phyloP scores from a whole-genome alignment of 2,797 vertebrate genomes.

The Acestrorhynchus altus region DNA sequence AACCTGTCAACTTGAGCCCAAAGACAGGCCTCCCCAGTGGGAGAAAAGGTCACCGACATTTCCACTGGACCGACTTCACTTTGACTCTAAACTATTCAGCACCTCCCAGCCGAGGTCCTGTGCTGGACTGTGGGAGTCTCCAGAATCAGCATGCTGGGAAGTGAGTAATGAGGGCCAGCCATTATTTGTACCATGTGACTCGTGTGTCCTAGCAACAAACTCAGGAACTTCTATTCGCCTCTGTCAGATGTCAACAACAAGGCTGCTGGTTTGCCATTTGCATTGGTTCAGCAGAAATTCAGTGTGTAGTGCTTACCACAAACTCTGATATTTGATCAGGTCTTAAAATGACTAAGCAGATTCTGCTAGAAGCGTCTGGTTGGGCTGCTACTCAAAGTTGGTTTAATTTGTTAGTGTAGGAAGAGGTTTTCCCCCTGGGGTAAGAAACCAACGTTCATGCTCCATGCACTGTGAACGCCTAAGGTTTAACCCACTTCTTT shows the following conservation, averaged over 20 bases:
- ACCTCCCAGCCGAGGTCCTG: background rate
- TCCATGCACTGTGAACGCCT: too few relatives aligned
- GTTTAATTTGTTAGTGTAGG: too few relatives aligned
- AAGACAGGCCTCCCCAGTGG: background rate
- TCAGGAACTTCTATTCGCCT: conserved; percentile 41
- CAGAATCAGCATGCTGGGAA: background rate
- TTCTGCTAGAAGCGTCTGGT: background rate
- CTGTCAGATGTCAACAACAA: background rate
- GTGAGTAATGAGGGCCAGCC: background rate
- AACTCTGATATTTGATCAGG: conserved; percentile 17
- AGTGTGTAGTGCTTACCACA: conserved; percentile 8
- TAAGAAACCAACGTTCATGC: too few relatives aligned
- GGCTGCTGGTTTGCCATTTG: background rate
- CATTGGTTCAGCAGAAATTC: conserved; percentile 25
- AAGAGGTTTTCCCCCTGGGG: too few relatives aligned
- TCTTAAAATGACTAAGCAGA: conserved; percentile 32
- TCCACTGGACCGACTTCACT: background rate
- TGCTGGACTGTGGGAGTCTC: background rate
- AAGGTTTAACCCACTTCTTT: too few relatives aligned
- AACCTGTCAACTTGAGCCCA: background rate
- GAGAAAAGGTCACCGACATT: background rate
- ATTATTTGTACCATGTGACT: background rate
- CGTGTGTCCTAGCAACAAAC: conserved; percentile 66
- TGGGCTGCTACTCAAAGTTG: too few relatives aligned
- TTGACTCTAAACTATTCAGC: background rate